A percentile compares a stretch with the other conserved stretches of the same genome.
These are phyloP conservation scores for Chondrosia reniformis DNA, from an alignment of 37 sponge, comb jelly and placozoan genomes.

Conservation along the genomic window DNA sequence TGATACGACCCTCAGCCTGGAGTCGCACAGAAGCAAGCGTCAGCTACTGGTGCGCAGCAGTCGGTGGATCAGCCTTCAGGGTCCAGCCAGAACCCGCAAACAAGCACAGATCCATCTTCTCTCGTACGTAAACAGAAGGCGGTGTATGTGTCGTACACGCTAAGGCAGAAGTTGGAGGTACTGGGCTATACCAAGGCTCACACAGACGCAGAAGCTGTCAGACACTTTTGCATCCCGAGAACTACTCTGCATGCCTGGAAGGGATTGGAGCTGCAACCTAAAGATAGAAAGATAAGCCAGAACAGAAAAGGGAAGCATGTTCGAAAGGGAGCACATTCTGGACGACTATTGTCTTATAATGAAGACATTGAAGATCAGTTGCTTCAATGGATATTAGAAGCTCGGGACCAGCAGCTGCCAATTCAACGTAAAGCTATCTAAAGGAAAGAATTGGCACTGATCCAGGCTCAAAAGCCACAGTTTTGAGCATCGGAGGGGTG, in stretches of 20 bases:
- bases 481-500: not conserved
- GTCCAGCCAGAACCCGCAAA: not conserved
- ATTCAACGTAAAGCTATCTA: not conserved
- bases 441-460: not conserved
- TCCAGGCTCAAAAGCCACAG: not conserved
- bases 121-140: not conserved
- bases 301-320: not conserved
- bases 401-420: constrained; percentile 1
- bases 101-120: not conserved
- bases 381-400: not conserved
- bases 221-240: not conserved
- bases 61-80: constrained; percentile 15
- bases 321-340: constrained; percentile 4
- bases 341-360: not conserved
- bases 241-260: not conserved
- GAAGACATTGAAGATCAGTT: not conserved
- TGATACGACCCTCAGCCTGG: not conserved
- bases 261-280: no score
- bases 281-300: not conserved
- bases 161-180: constrained; percentile 3
- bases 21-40: not conserved
- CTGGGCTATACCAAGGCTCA: not conserved
- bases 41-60: not conserved
- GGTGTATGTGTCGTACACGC: not conserved
- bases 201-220: not conserved